Evolutionary conservation across 2,797 vertebrate species (phyloP).

Genomic region (Malurus splendens): DNA sequence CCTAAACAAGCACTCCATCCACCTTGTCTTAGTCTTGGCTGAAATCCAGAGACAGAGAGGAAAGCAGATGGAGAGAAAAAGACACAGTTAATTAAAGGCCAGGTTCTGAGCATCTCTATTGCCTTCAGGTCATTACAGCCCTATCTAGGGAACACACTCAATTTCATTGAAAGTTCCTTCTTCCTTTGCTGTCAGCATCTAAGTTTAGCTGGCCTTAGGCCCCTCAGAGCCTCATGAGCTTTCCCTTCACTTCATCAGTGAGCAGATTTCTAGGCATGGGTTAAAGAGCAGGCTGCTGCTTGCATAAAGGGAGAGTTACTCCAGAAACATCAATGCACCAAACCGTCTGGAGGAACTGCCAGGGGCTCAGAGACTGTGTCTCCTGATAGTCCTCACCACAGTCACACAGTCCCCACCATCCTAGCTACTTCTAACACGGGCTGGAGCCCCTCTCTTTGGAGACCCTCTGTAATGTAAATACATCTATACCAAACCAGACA

Average conservation of each 20-base stretch:
- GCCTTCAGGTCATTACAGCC: background rate
- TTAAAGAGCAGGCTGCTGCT: conserved; percentile 18
- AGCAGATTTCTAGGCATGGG: background rate
- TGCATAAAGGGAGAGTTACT: background rate
- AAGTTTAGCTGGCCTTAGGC: conserved; percentile 4
- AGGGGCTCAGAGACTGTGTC: background rate
- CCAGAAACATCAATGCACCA: background rate
- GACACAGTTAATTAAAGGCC: background rate
- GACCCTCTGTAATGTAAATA: background rate
- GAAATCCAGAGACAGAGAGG: background rate
- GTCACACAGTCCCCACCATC: background rate
- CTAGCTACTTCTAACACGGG: background rate
- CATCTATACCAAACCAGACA: rapidly evolving
- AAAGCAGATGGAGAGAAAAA: background rate
- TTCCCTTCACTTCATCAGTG: conserved; percentile 7
- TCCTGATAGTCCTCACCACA: background rate
- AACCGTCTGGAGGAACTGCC: background rate
- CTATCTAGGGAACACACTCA: background rate
- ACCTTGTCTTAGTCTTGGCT: background rate
- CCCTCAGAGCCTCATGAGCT: conserved; percentile 15
- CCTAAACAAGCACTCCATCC: background rate
- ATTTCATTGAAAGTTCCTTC: background rate
- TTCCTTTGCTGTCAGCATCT: conserved; percentile 13
- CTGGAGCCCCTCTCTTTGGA: background rate
- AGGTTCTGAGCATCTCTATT: background rate